Evolutionary conservation across 2,888 invertebrate genomes (phyloP), one percentile per base, ranked within the genome.

Genomic region (Meteorus colon): DNA sequence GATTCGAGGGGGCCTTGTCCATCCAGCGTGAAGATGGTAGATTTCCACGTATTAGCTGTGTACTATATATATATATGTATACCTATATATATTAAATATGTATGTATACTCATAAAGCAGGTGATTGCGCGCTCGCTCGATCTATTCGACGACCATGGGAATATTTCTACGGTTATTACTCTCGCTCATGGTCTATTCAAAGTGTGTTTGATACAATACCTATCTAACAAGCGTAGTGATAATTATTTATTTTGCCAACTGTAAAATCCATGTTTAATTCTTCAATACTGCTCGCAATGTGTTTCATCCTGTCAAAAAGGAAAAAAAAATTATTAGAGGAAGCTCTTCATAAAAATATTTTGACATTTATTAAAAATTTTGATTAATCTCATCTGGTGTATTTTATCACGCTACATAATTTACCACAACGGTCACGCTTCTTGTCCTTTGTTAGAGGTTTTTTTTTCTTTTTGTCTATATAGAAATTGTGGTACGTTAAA

Each of bases 1-100:
- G 65, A 73, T 70, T 70, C 60, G 63, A 77, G 74, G 67, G 68
- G 74, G 67, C 74, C 71, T 71, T 60, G 73, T 66, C 74, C 79
- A 77, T 73, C 65, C 74, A 74, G 76, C 76, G 77, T 78, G 69
- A 80, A 80, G 80, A 80, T 78, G 45, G 72, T 76, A 78, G 80
- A 80, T 78, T 75, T 78, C 75, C 24, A 34, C 41, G 70, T 70
- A 70, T 60, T 51, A 51, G 27, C 72, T 70, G 69, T 71, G 24
- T 62, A 51, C 59, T 65, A 6, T 69, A 63, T 65, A 51, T 31
- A 65, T 24, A 4, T 27, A 27, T 65, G 3, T 69, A 63, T 65
- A 51, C 19, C 51, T 24, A 4, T 27, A 27, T 45, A 16, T 60
- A 31, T 65, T n/a, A n/a, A n/a, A 45, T 16, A 63, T 34, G 45